These are phyloP conservation scores for Pterocles orientalis DNA, from an alignment of 2,113 vertebrate genomes.

Conservation along the genomic window DNA sequence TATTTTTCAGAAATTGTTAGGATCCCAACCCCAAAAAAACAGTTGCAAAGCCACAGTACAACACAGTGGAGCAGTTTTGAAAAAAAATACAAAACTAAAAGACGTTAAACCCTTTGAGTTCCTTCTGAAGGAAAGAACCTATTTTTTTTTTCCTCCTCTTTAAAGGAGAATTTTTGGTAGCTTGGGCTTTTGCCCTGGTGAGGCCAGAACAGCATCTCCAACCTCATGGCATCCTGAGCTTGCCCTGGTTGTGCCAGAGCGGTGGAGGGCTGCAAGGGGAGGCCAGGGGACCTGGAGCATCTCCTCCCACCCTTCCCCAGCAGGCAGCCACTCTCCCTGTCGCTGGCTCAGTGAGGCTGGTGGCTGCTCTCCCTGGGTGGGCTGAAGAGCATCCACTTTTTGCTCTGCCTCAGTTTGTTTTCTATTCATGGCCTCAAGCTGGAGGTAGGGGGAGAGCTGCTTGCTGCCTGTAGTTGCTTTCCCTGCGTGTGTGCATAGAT, in stretches of 20 bases:
- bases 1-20: not conserved
- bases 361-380: not conserved
- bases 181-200: not conserved
- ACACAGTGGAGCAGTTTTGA: not conserved
- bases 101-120: not conserved
- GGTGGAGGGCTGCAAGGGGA: fast-evolving
- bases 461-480: not conserved
- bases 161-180: not conserved
- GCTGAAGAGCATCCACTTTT: not conserved
- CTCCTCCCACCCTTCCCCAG: fast-evolving
- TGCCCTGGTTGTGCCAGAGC: not conserved
- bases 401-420: not conserved
- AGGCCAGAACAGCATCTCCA: not conserved
- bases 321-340: fast-evolving
- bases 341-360: fast-evolving
- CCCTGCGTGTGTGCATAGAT: not conserved
- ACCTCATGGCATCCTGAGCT: not conserved
- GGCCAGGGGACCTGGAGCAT: not conserved
- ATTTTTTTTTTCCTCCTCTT: not conserved
- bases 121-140: not conserved
- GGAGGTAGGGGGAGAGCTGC: not conserved
- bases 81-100: not conserved
- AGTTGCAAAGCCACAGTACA: not conserved
- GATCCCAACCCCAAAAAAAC: fast-evolving
- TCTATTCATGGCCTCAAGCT: not conserved